Base-by-base conservation (phyloP, 2,888 invertebrate genomes). In the Strigamia crassipes region DNA sequence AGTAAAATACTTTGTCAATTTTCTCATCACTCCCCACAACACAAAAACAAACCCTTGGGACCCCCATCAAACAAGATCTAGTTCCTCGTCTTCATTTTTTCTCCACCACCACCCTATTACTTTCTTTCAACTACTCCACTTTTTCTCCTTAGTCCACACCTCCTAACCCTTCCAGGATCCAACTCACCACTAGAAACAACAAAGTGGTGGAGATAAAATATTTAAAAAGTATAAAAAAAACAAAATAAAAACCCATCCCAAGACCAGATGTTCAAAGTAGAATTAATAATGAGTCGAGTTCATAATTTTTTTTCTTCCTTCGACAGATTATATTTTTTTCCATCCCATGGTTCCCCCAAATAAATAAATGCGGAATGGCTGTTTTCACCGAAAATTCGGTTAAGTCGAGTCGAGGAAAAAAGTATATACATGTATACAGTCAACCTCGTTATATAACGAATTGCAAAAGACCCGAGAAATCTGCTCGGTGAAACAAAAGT, bases 41-140 rank as follows among this genome's bases (percentile, higher is more conserved):
- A 73, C 73, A 73, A 31, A 73, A 73, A 73, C 27, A 73, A 56
- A 73, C 73, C 73, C 73, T 27, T 73, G 73, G 73, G 73, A 73
- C 31, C 23, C 31, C 31, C 23, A 38, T 38, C 27, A 73, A 73
- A 73, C 23, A 73, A 73, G 73, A 73, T 73, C 73, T 27, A 27
- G 27, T 73, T 31, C 27, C 8, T 73, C 23, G 31, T 73, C 23
- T 73, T 27, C 23, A 27, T 56, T 18, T 18, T 56, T 56, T 56
- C 18, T 8, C 56, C 56, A 4, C 18, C 21, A 38, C 18, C n/a
- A 56, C 56, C 56, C 18, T 18, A 18, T 56, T 21, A 56, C 56
- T 56, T 56, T 56, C 18, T 56, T 18, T 6, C 6, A 38, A 6
- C 38, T 38, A 38, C 38, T 56, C 18, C 56, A 9, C 21, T 56